A percentile compares a stretch with the other conserved stretches of the same genome.
Evolutionary conservation across 2,113 vertebrate species (phyloP).

Genomic region (Carassius carassius): DNA sequence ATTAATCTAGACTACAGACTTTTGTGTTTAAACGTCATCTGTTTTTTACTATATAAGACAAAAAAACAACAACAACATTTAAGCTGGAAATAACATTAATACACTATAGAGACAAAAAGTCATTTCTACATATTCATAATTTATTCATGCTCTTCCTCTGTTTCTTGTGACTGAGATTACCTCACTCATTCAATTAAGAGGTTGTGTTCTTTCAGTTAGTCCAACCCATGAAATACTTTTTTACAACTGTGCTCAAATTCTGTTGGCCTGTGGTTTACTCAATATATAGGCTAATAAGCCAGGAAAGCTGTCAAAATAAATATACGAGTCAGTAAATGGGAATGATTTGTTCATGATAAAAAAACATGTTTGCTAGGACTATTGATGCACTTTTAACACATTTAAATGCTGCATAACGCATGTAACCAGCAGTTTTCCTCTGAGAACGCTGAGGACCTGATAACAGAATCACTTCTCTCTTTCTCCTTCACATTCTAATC

Average conservation of each 20-base stretch:
- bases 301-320: neutral
- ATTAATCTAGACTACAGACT: neutral
- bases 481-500: constrained; percentile 28
- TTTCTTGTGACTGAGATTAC: neutral
- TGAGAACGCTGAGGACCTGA: constrained; percentile 4
- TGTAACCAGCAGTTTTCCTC: neutral
- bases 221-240: neutral
- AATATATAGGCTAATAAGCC: neutral
- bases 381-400: neutral
- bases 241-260: neutral
- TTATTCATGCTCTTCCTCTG: neutral
- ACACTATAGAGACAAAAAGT: neutral
- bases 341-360: neutral
- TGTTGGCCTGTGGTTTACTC: neutral
- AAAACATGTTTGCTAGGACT: neutral
- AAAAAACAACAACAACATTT: neutral
- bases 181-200: neutral
- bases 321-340: neutral
- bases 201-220: neutral
- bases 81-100: neutral
- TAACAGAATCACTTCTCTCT: constrained; percentile 7
- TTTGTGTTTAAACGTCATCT: neutral
- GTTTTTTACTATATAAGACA: neutral
- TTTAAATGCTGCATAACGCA: neutral
- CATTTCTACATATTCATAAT: neutral